Conservation (phyloP, 2,888 invertebrate species). For the Protonemura montana region DNA sequence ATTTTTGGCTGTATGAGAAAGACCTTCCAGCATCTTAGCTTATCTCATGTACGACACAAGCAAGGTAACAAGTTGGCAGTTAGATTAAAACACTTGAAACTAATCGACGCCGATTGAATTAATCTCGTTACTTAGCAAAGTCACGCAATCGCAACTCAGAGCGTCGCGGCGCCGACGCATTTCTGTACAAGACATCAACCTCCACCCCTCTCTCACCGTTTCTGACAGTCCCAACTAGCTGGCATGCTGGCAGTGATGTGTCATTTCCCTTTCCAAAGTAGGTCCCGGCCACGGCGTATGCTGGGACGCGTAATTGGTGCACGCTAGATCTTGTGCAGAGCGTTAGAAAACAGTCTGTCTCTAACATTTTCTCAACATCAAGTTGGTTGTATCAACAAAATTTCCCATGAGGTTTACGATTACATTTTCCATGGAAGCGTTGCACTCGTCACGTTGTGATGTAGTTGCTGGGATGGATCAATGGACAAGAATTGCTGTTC, state of each 20-base stretch:
- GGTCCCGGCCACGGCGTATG: neutral
- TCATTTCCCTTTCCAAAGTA: neutral
- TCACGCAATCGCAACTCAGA: neutral
- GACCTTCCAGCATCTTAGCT: no score
- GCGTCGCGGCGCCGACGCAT: constrained; percentile 8
- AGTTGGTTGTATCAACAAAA: constrained; percentile 28
- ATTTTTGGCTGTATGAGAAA: no score
- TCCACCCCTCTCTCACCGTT: neutral
- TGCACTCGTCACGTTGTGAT: constrained; percentile 24
- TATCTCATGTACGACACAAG: no score
- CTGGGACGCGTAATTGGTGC: neutral
- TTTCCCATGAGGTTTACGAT: constrained; percentile 31
- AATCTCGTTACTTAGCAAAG: neutral
- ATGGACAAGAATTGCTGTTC: neutral
- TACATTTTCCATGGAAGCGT: neutral
- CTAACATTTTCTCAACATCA: neutral
- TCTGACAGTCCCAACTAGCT: neutral
- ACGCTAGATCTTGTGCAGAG: neutral
- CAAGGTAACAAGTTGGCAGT: neutral
- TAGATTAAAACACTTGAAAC: neutral
- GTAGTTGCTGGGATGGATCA: neutral
- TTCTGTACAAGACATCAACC: neutral
- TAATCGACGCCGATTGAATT: constrained; percentile 10
- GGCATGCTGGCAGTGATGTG: neutral
- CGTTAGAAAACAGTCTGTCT: neutral